Percentiles rank a stretch among this genome's conserved stretches.
Conservation (phyloP, 2,797 vertebrate species). For the Selene dorsalis region DNA sequence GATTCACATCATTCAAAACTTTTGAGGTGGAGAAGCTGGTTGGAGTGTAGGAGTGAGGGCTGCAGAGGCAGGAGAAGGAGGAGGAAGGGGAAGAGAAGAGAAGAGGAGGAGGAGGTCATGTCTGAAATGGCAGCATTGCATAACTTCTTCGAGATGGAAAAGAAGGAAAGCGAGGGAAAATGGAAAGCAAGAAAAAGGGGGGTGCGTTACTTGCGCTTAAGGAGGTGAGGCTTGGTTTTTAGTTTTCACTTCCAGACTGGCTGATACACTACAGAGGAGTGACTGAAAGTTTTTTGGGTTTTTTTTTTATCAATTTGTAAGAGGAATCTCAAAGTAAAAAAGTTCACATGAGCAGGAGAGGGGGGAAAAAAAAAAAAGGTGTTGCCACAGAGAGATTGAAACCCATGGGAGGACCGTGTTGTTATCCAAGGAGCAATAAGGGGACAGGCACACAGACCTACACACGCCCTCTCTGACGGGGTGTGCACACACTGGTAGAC, state of each 20-base stretch:
- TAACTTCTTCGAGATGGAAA: constrained; percentile 71
- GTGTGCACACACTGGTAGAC: constrained; percentile 78
- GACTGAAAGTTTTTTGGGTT: constrained; percentile 13
- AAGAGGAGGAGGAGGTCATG: constrained; percentile 60
- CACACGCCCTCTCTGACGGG: constrained; percentile 70
- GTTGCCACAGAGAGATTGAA: constrained; percentile 33
- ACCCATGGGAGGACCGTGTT: constrained; percentile 66
- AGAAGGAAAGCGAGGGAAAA: constrained; percentile 67
- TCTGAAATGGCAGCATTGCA: constrained; percentile 79
- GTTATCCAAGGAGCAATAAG: constrained; percentile 64
- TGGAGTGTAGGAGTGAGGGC: constrained; percentile 45
- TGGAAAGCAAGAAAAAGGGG: constrained; percentile 51
- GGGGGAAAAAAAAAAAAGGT: constrained; percentile 35
- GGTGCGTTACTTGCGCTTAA: constrained; percentile 48
- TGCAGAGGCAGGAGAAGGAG: constrained; percentile 24
- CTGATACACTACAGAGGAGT: constrained; percentile 21
- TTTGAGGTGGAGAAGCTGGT: constrained; percentile 28
- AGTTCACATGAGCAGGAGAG: not conserved
- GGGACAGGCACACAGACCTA: constrained; percentile 53
- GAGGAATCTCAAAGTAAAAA: not conserved
- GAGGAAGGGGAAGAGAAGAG: constrained; percentile 21
- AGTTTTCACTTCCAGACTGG: constrained; percentile 20
- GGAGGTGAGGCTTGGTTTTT: constrained; percentile 42
- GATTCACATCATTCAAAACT: constrained; percentile 36
- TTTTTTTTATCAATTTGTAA: not conserved